Conservation (phyloP, 2,113 vertebrate genomes). For the Prinia subflava region DNA sequence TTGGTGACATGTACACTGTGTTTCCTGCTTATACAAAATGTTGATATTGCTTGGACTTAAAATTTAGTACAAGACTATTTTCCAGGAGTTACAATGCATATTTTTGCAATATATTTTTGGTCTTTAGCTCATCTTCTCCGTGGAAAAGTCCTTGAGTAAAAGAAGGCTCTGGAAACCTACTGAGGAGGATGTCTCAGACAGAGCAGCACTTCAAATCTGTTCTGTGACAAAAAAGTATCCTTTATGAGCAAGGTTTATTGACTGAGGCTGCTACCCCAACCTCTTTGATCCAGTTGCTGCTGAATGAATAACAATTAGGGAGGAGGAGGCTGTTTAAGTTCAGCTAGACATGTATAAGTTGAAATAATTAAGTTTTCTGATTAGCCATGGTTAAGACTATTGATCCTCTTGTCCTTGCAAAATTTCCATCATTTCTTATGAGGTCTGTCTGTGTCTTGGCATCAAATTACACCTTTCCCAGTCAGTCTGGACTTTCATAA, state of each 20-base stretch:
- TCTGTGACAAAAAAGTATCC: conserved; percentile 93
- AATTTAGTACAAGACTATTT: not conserved
- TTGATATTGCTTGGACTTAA: not conserved
- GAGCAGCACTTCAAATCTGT: conserved; percentile 85
- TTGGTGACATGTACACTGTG: not conserved
- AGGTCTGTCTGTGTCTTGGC: not conserved
- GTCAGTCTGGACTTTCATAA: not conserved
- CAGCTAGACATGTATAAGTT: not conserved
- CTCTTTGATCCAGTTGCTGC: not conserved
- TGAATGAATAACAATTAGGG: not conserved
- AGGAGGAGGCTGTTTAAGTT: not conserved
- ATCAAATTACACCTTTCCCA: not conserved
- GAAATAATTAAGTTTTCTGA: not conserved
- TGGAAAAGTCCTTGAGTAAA: conserved; percentile 84
- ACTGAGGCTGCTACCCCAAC: not conserved
- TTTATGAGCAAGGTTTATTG: conserved; percentile 42
- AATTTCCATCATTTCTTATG: not conserved
- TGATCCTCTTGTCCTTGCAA: not conserved
- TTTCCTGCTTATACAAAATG: not conserved
- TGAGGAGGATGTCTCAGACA: conserved; percentile 84
- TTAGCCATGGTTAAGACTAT: not conserved
- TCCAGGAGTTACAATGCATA: not conserved
- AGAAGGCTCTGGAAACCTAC: conserved; percentile 80
- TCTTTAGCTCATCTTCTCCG: conserved; percentile 83
- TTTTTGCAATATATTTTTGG: not conserved